Conservation (phyloP, 2,888 invertebrate genomes). For the Malthinus seriepunctatus region DNA sequence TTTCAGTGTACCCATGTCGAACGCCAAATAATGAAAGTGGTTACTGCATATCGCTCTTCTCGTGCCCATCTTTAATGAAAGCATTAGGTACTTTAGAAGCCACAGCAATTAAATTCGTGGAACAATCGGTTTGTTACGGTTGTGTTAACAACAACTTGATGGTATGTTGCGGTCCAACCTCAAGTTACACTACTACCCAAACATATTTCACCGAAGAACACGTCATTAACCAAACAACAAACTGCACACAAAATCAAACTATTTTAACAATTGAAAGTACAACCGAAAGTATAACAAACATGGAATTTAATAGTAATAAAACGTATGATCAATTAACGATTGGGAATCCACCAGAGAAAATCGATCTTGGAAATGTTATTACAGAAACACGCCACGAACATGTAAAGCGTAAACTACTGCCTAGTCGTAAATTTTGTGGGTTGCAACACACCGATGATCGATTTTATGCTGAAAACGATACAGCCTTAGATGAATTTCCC, state of each 20-base stretch:
- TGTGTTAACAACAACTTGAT: not conserved
- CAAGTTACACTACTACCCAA: not conserved
- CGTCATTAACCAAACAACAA: not conserved
- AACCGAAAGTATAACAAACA: not conserved
- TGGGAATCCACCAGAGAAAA: not conserved
- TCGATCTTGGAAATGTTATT: not conserved
- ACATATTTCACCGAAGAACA: not conserved
- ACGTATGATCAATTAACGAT: not conserved
- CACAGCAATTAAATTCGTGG: not conserved
- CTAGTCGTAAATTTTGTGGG: conserved; percentile 6
- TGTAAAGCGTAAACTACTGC: not conserved
- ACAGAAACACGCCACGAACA: not conserved
- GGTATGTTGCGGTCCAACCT: conserved; percentile 5
- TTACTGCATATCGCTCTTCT: not conserved
- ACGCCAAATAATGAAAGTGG: not conserved
- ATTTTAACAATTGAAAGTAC: not conserved
- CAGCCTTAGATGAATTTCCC: conserved; percentile 8
- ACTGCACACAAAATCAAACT: not conserved
- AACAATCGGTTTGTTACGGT: not conserved
- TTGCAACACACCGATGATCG: conserved; percentile 9
- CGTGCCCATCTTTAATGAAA: not conserved
- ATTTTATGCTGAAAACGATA: not conserved
- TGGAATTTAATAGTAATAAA: not conserved
- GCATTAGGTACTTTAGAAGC: not conserved
- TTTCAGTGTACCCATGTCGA: too few species aligned